A percentile compares a stretch with the other conserved stretches of the same genome.
phyloP scores from a whole-genome alignment of 2,888 invertebrate genomes.

The Glaucopsyche alexis region DNA sequence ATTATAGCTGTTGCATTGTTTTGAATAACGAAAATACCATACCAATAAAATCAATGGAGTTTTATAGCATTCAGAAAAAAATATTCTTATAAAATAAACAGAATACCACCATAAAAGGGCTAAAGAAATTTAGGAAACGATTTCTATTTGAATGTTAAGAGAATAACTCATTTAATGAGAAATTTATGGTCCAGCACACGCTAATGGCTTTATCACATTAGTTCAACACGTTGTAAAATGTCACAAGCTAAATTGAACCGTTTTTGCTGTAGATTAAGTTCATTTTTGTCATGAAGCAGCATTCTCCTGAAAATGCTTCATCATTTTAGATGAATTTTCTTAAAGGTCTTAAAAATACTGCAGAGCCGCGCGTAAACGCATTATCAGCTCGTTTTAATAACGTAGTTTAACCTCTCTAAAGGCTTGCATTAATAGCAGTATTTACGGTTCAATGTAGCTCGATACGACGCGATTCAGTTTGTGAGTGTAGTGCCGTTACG shows the following conservation, averaged over 20 bases:
- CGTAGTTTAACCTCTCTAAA: not conserved
- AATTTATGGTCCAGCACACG: slow-evolving; percentile 10
- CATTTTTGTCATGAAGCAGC: not conserved
- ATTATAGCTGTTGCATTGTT: not conserved
- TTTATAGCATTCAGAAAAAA: not conserved
- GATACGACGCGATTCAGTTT: not conserved
- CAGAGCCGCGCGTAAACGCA: too few relatives aligned
- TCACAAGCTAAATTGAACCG: not conserved
- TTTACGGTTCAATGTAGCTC: not conserved
- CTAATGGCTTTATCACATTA: slow-evolving; percentile 6
- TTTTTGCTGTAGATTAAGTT: not conserved
- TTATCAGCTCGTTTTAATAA: not conserved
- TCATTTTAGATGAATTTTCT: too few relatives aligned
- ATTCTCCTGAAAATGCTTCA: too few relatives aligned
- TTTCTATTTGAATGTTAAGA: not conserved
- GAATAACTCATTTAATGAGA: not conserved
- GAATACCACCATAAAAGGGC: not conserved
- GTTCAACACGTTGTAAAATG: not conserved
- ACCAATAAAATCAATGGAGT: not conserved
- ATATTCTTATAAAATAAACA: not conserved
- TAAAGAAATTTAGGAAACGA: slow-evolving; percentile 5
- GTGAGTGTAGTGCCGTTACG: not conserved
- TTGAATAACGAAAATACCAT: not conserved
- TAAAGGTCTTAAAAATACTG: too few relatives aligned
- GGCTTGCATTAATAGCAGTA: not conserved